phyloP scores from a whole-genome alignment of 2,888 invertebrate genomes.

The Melangyna quadrimaculata region DNA sequence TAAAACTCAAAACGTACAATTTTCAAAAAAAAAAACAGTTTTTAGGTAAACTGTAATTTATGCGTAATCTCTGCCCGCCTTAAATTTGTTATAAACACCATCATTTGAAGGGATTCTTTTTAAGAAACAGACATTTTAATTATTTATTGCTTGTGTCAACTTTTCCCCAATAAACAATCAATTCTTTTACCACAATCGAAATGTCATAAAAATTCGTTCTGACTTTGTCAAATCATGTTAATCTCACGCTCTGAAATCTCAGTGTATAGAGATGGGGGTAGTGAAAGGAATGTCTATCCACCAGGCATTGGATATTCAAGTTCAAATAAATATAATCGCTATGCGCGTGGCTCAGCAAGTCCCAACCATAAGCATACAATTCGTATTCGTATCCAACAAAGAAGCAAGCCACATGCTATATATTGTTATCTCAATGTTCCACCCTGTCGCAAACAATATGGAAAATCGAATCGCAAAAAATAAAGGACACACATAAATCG shows the following conservation, averaged over 20 bases:
- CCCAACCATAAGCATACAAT: constrained; percentile 14
- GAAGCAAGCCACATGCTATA: constrained; percentile 7
- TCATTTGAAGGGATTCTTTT: too few species aligned
- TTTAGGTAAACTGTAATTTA: too few species aligned
- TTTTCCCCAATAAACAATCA: background rate
- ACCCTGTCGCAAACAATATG: constrained; percentile 71
- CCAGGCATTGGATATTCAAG: constrained; percentile 14
- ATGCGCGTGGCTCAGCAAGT: constrained; percentile 54
- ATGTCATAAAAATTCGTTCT: constrained; percentile 42
- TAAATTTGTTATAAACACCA: too few species aligned
- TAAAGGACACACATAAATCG: constrained; percentile 76
- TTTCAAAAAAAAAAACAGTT: too few species aligned
- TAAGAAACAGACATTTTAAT: too few species aligned
- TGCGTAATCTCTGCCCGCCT: too few species aligned
- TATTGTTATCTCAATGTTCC: constrained; percentile 62
- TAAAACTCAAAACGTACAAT: too few species aligned
- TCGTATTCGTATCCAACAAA: background rate
- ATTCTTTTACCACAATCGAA: constrained; percentile 38
- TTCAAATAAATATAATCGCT: constrained; percentile 50
- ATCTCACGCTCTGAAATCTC: background rate
- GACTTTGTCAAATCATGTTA: constrained; percentile 15
- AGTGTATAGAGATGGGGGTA: background rate
- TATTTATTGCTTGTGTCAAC: background rate
- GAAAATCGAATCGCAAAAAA: constrained; percentile 71
- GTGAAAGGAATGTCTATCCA: constrained; percentile 5